phyloP scores from a whole-genome alignment of 30 jellyfish, hydroid and myxozoan species.

The Catostylus mosaicus region DNA sequence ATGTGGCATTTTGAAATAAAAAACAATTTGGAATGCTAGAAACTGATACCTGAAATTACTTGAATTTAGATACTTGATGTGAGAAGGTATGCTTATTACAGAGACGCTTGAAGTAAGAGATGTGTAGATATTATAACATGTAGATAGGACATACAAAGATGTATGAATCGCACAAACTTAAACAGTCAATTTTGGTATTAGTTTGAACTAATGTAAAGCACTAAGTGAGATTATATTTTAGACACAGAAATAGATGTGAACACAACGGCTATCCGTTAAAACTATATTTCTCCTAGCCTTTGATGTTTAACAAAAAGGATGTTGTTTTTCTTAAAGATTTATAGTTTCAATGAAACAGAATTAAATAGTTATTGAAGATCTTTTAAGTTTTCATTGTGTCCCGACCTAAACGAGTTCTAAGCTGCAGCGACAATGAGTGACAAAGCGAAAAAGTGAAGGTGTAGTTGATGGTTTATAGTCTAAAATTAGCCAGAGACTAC shows the following conservation, averaged over 20 bases:
- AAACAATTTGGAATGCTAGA: background rate
- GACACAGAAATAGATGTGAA: no score
- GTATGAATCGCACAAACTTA: background rate
- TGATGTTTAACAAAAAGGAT: background rate
- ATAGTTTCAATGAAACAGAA: constrained; percentile 1
- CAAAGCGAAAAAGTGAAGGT: no score
- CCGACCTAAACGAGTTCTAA: no score
- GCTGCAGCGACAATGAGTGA: no score
- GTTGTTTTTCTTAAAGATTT: background rate
- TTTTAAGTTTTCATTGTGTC: no score
- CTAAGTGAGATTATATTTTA: no score
- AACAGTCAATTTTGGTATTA: no score
- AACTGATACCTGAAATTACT: background rate
- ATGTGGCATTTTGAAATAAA: background rate
- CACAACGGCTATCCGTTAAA: no score
- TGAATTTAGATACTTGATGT: background rate
- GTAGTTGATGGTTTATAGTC: no score
- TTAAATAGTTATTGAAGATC: no score
- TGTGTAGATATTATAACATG: background rate
- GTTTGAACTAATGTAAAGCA: background rate
- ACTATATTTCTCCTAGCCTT: no score
- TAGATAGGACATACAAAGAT: background rate
- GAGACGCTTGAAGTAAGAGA: background rate
- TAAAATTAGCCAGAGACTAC: no score
- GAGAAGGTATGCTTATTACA: background rate